Percentiles rank a stretch among this genome's conserved stretches.
Evolutionary conservation across 1,140 invertebrate species (phyloP).

Genomic region (Megathymus violae): DNA sequence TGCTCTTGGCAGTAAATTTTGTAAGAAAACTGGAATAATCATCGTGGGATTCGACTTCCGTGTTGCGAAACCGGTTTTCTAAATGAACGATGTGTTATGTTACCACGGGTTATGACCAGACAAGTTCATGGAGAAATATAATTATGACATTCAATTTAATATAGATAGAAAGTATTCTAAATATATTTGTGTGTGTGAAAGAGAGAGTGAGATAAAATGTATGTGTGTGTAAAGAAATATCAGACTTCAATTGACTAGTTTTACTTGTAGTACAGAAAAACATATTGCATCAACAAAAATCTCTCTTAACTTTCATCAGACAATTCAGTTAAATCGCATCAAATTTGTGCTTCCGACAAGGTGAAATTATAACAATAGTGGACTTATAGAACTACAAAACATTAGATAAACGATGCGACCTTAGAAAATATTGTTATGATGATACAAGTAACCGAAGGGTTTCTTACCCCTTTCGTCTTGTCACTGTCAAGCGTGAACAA

Average conservation of each 20-base stretch:
- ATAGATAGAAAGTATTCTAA: slow-evolving; percentile 4
- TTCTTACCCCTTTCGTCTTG: slow-evolving; percentile 43
- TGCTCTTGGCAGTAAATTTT: slow-evolving; percentile 41
- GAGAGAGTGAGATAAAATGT: too few species aligned
- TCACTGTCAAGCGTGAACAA: slow-evolving; percentile 40
- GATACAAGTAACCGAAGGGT: slow-evolving; percentile 43
- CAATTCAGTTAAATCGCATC: slow-evolving; percentile 31
- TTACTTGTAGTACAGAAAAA: background rate
- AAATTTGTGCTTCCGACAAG: slow-evolving; percentile 33
- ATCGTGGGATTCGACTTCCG: slow-evolving; percentile 66
- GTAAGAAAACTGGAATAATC: slow-evolving; percentile 67
- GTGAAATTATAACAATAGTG: slow-evolving; percentile 28
- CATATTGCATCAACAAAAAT: too few species aligned
- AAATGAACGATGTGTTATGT: slow-evolving; percentile 29
- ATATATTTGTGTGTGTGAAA: too few species aligned
- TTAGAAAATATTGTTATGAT: slow-evolving; percentile 50
- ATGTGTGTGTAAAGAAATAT: too few species aligned
- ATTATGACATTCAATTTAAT: background rate
- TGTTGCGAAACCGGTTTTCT: slow-evolving; percentile 59
- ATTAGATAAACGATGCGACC: slow-evolving; percentile 46
- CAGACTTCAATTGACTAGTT: too few species aligned
- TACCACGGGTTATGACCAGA: slow-evolving; percentile 3
- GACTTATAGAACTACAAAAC: slow-evolving; percentile 37
- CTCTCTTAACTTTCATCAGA: too few species aligned
- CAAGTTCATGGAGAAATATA: slow-evolving; percentile 44